These are phyloP conservation scores for Cephus pulcher DNA, from an alignment of 2,888 invertebrate genomes.

Conservation along the genomic window DNA sequence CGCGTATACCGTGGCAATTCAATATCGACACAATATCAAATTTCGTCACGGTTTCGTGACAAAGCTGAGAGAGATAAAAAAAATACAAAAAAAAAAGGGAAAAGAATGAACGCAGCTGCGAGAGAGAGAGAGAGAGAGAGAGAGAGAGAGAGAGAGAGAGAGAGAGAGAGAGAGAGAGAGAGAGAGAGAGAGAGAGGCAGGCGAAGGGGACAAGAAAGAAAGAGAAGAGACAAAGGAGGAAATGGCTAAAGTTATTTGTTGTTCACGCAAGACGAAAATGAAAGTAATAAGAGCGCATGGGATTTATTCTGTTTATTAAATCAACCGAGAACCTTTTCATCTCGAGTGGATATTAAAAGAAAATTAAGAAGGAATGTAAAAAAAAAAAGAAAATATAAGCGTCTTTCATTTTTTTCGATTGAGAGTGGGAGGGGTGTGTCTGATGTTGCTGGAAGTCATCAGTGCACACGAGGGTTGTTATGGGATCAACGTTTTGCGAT, in stretches of 20 bases:
- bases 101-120: constrained; percentile 15
- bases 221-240: constrained; percentile 1
- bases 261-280: neutral
- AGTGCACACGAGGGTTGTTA: neutral
- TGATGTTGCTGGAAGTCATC: too few relatives aligned
- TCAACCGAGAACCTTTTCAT: neutral
- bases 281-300: neutral
- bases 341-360: neutral
- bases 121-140: neutral
- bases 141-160: neutral
- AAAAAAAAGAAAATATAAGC: neutral
- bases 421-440: too few relatives aligned
- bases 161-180: neutral
- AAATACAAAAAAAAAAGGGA: constrained; percentile 4
- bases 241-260: neutral
- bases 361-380: neutral
- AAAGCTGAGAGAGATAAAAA: neutral
- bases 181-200: neutral
- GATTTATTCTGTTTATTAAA: neutral
- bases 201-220: neutral
- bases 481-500: neutral
- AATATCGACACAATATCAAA: neutral
- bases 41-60: neutral
- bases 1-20: constrained; percentile 7
- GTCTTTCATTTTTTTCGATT: neutral